Conservation (phyloP, 1,140 invertebrate genomes). For the Panagrolaimus sp. region DNA sequence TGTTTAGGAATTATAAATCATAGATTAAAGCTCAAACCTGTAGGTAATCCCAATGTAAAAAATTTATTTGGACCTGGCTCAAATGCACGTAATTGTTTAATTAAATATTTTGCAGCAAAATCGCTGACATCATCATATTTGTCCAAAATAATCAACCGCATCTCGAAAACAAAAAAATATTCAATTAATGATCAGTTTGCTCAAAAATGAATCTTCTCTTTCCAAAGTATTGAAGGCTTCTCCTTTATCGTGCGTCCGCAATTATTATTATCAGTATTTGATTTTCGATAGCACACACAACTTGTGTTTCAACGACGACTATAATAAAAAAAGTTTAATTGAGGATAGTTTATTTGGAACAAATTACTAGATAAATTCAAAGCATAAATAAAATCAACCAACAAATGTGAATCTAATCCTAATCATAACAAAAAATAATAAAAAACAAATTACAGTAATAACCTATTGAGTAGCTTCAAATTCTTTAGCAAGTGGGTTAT, state of each 20-base stretch:
- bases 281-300: too few relatives aligned
- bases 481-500: constrained; percentile 47
- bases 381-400: too few relatives aligned
- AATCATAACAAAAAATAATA: background rate
- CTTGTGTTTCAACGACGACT: too few relatives aligned
- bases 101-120: constrained; percentile 92
- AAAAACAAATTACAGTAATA: too few relatives aligned
- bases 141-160: constrained; percentile 88
- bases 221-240: background rate
- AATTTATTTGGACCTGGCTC: constrained; percentile 75
- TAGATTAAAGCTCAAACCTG: constrained; percentile 65
- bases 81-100: constrained; percentile 84
- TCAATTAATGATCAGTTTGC: background rate
- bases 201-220: background rate
- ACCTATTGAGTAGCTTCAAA: constrained; percentile 34
- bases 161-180: constrained; percentile 59
- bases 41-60: constrained; percentile 91
- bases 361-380: too few relatives aligned
- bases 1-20: background rate
- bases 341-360: too few relatives aligned
- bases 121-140: constrained; percentile 74
- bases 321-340: too few relatives aligned
- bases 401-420: constrained; percentile 8
- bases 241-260: too few relatives aligned
- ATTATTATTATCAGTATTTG: too few relatives aligned